phyloP scores from a whole-genome alignment of 2,797 vertebrate genomes.

The Staurois parvus region DNA sequence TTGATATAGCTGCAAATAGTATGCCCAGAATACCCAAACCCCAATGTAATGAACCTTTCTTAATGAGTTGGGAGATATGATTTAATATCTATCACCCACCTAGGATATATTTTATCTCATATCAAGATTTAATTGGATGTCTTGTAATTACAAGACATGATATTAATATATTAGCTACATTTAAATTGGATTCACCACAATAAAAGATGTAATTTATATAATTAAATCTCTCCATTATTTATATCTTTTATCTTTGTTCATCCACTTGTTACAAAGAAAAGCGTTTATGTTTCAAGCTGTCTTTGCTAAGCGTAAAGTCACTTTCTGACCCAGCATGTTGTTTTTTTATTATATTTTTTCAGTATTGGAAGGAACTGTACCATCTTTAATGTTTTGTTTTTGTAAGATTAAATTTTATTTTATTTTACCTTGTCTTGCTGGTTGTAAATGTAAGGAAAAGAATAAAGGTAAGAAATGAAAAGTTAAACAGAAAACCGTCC shows the following conservation, averaged over 20 bases:
- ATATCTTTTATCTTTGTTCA: slow-evolving; percentile 39
- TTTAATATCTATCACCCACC: slow-evolving; percentile 14
- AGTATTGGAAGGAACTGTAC: background rate
- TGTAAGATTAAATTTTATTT: too few relatives aligned
- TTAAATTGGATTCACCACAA: slow-evolving; percentile 47
- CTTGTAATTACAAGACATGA: slow-evolving; percentile 56
- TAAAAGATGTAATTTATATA: slow-evolving; percentile 49
- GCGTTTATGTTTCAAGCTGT: background rate
- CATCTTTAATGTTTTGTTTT: too few relatives aligned
- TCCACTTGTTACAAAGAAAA: slow-evolving; percentile 22
- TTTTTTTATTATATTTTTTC: background rate
- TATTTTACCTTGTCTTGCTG: too few relatives aligned
- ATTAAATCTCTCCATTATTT: slow-evolving; percentile 54
- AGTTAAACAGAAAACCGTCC: too few relatives aligned
- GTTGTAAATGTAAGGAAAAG: too few relatives aligned
- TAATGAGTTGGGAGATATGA: slow-evolving; percentile 38
- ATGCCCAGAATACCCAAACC: background rate
- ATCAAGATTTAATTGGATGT: slow-evolving; percentile 52
- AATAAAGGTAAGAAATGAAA: background rate
- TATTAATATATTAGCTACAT: slow-evolving; percentile 45
- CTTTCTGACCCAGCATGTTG: background rate
- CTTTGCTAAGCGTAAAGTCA: background rate
- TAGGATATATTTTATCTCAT: slow-evolving; percentile 32
- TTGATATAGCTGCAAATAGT: background rate
- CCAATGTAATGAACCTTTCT: slow-evolving; percentile 4